phyloP scores from a whole-genome alignment of 2,888 invertebrate genomes.

The Pristionchus exspectatus region DNA sequence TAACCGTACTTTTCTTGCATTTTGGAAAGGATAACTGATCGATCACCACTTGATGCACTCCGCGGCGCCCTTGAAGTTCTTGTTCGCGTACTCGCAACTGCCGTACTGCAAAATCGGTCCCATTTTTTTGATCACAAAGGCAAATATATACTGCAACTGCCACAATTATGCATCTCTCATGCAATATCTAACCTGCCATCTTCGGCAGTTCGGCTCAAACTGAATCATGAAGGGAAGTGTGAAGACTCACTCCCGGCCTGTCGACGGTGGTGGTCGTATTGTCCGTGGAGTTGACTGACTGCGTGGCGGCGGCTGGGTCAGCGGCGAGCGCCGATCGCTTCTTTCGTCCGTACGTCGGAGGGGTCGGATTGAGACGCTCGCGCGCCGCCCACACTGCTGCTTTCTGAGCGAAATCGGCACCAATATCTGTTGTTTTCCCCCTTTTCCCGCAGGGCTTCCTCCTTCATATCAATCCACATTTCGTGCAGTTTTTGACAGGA shows the following conservation, averaged over 20 bases:
- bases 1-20: not conserved
- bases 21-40: too few species aligned
- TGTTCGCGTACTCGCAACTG: constrained; percentile 41
- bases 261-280: not conserved
- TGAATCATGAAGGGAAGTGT: not conserved
- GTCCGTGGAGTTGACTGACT: not conserved
- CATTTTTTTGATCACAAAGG: too few species aligned
- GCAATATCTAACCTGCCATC: too few species aligned
- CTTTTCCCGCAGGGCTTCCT: too few species aligned
- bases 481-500: too few species aligned
- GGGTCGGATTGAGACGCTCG: not conserved
- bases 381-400: not conserved
- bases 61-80: not conserved
- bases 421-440: too few species aligned
- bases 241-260: not conserved
- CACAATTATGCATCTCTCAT: too few species aligned
- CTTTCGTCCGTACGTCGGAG: not conserved
- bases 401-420: not conserved
- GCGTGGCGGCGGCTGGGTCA: too few species aligned
- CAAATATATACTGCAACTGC: too few species aligned
- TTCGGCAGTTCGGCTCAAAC: too few species aligned
- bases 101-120: not conserved
- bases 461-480: not conserved
- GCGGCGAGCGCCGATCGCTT: not conserved
- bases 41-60: not conserved